phyloP scores from a whole-genome alignment of 2,113 vertebrate species.

The Pseudopodoces humilis region DNA sequence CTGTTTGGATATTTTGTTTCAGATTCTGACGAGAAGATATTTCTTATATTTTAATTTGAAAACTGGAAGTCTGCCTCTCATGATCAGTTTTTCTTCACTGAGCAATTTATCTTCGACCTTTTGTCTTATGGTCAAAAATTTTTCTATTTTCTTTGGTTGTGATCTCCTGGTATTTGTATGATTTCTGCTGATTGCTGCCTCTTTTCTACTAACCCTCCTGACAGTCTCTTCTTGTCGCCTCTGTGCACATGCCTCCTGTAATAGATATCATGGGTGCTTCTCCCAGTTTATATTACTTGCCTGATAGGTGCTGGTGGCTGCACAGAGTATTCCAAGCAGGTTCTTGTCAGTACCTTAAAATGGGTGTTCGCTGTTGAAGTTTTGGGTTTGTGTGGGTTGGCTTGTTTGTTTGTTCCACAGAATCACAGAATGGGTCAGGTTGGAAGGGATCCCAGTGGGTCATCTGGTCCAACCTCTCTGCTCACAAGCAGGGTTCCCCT shows the following conservation, averaged over 20 bases:
- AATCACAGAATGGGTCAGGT: not conserved
- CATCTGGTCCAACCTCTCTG: not conserved
- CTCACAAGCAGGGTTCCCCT: not conserved
- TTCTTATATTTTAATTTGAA: not conserved
- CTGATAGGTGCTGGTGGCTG: not conserved
- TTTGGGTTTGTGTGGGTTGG: not conserved
- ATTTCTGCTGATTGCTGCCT: not conserved
- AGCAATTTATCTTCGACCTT: not conserved
- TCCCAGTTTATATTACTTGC: not conserved
- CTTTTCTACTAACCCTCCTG: not conserved
- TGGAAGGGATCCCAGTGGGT: not conserved
- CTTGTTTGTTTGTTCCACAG: not conserved
- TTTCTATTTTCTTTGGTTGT: not conserved
- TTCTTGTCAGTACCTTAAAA: not conserved
- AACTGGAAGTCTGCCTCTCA: not conserved
- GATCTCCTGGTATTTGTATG: not conserved
- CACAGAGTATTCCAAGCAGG: not conserved
- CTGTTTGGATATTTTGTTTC: not conserved
- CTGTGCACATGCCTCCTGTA: not conserved
- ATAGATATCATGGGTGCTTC: fast-evolving
- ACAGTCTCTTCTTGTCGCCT: not conserved
- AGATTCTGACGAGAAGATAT: not conserved
- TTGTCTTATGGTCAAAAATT: not conserved
- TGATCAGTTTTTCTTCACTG: not conserved
- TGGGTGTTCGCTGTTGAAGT: not conserved